phyloP scores from a whole-genome alignment of 2,888 invertebrate genomes.

The Cheilosia vernalis region DNA sequence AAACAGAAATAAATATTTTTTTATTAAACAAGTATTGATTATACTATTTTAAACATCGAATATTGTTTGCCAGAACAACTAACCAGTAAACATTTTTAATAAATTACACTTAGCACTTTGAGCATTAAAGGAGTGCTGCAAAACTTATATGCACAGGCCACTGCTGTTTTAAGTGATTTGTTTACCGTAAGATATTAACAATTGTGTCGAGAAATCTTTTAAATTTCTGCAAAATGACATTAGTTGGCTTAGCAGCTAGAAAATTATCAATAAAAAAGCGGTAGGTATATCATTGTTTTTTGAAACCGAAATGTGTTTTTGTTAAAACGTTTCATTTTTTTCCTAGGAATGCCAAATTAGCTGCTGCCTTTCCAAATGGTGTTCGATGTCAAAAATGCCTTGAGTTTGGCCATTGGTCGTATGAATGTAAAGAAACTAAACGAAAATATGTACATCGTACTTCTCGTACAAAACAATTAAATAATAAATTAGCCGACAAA shows the following conservation, averaged over 20 bases:
- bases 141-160: too few relatives aligned
- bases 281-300: conserved; percentile 74
- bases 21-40: too few relatives aligned
- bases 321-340: conserved; percentile 9
- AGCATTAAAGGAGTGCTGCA: too few relatives aligned
- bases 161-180: too few relatives aligned
- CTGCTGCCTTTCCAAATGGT: conserved; percentile 89
- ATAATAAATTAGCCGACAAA: conserved; percentile 85
- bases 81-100: too few relatives aligned
- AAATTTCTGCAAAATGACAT: conserved; percentile 78
- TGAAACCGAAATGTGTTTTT: background rate
- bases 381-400: conserved; percentile 96
- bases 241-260: conserved; percentile 81
- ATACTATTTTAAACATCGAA: too few relatives aligned
- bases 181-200: conserved; percentile 10
- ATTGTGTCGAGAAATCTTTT: conserved; percentile 62
- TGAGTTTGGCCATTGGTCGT: conserved; percentile 97
- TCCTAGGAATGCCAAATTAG: conserved; percentile 85
- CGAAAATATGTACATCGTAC: conserved; percentile 93
- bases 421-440: conserved; percentile 93
- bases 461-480: conserved; percentile 92
- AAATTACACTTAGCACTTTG: too few relatives aligned
- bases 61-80: too few relatives aligned
- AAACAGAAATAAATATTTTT: too few relatives aligned
- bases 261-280: conserved; percentile 82